A percentile compares a stretch with the other conserved stretches of the same genome.
phyloP scores from a whole-genome alignment of 2,113 vertebrate species.

The Gymnocephalus cernua region DNA sequence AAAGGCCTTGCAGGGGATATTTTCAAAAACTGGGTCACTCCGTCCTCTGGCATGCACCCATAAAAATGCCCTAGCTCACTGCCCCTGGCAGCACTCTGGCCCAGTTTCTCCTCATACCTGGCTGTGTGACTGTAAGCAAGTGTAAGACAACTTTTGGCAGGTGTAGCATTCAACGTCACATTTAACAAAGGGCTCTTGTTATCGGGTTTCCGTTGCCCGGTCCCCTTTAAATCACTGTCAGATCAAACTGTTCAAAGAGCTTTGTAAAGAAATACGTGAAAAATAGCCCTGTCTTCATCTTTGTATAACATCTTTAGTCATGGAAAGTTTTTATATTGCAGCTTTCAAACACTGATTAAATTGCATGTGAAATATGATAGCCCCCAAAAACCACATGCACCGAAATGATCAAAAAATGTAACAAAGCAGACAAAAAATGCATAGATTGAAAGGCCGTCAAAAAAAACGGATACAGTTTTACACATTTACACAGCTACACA shows the following conservation, averaged over 20 bases:
- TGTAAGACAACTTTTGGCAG: constrained; percentile 30
- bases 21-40: constrained; percentile 55
- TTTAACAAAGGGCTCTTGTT: constrained; percentile 28
- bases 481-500: neutral
- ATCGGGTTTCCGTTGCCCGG: constrained; percentile 1
- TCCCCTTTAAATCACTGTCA: constrained; percentile 7
- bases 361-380: neutral
- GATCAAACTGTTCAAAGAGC: constrained; percentile 9
- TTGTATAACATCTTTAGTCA: neutral
- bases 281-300: too few relatives aligned
- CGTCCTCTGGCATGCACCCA: constrained; percentile 52
- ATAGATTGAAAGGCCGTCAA: too few relatives aligned
- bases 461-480: neutral
- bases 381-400: neutral
- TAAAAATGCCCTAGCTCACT: constrained; percentile 12
- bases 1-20: constrained; percentile 31
- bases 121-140: neutral
- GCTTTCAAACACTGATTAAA: neutral
- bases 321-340: neutral
- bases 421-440: neutral
- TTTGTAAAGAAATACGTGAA: neutral
- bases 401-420: neutral
- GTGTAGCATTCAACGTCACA: neutral
- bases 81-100: constrained; percentile 33
- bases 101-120: constrained; percentile 49